These are phyloP conservation scores for Leucoptera coffeella DNA, from an alignment of 2,888 invertebrate genomes.

Conservation along the genomic window DNA sequence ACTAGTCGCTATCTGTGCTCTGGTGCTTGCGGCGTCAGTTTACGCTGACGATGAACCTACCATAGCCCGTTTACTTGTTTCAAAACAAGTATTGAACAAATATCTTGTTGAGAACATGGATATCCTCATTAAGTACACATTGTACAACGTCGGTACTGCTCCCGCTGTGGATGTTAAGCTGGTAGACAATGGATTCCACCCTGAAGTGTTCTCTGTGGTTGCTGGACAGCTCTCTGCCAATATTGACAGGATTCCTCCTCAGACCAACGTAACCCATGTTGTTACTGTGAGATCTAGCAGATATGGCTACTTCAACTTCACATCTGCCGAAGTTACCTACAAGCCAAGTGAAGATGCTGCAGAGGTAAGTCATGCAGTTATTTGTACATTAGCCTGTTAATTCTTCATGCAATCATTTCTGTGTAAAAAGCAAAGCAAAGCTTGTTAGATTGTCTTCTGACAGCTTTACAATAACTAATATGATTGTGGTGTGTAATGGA, in stretches of 20 bases:
- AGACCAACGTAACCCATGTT: slow-evolving; percentile 89
- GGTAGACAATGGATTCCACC: slow-evolving; percentile 87
- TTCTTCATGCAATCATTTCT: no score
- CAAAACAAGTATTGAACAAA: slow-evolving; percentile 92
- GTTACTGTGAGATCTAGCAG: slow-evolving; percentile 85
- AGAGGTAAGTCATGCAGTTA: slow-evolving; percentile 42
- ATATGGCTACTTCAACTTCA: slow-evolving; percentile 95
- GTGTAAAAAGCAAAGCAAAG: no score
- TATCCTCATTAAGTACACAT: slow-evolving; percentile 88
- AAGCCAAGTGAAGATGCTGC: slow-evolving; percentile 76
- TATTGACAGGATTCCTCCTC: slow-evolving; percentile 87
- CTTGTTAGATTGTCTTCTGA: slow-evolving; percentile 1
- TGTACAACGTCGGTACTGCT: slow-evolving; percentile 89
- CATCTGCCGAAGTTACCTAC: slow-evolving; percentile 90
- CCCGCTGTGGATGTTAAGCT: slow-evolving; percentile 86
- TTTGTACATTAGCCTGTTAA: not conserved
- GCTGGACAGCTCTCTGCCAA: slow-evolving; percentile 78
- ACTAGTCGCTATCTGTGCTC: no score
- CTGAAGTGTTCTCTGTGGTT: slow-evolving; percentile 83
- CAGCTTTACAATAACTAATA: no score
- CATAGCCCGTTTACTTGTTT: slow-evolving; percentile 77
- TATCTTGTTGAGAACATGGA: slow-evolving; percentile 96
- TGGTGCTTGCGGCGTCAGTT: slow-evolving; percentile 36
- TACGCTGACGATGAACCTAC: slow-evolving; percentile 63
- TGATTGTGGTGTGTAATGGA: no score